phyloP scores from a whole-genome alignment of 1,140 invertebrate genomes.

The Bicyclus anynana region DNA sequence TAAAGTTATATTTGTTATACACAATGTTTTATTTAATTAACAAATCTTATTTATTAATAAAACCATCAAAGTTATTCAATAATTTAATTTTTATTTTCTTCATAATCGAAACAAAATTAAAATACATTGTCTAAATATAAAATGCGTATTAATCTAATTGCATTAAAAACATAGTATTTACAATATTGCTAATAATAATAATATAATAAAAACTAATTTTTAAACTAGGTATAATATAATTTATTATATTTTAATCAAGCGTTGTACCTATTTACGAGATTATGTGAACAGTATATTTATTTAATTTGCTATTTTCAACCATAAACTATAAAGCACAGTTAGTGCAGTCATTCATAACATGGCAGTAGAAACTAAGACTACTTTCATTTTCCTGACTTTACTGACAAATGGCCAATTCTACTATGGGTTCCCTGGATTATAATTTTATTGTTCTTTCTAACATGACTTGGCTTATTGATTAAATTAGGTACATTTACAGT shows the following conservation, averaged over 20 bases:
- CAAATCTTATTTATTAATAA: conserved; percentile 16
- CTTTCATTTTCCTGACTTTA: too few relatives aligned
- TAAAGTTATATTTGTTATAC: conserved; percentile 56
- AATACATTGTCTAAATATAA: conserved; percentile 50
- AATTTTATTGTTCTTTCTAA: too few relatives aligned
- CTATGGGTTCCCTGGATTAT: too few relatives aligned
- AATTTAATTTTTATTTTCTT: conserved; percentile 54
- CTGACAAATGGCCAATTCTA: too few relatives aligned
- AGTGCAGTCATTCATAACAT: neutral
- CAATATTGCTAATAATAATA: conserved; percentile 33
- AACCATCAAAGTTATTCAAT: conserved; percentile 44
- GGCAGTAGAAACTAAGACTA: neutral
- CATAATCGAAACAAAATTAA: conserved; percentile 46
- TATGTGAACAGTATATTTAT: neutral
- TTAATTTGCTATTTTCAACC: neutral
- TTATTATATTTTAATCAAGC: conserved; percentile 5
- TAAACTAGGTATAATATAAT: neutral
- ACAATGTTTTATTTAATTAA: conserved; percentile 1
- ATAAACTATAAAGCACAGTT: neutral
- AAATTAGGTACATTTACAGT: too few relatives aligned
- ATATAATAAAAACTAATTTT: too few relatives aligned
- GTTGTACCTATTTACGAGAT: conserved; percentile 10
- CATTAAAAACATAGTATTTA: conserved; percentile 56
- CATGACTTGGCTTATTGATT: too few relatives aligned
- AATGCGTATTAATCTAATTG: conserved; percentile 54